Base-by-base conservation (phyloP, 2,797 vertebrate species). In the Sebastes cheni region DNA sequence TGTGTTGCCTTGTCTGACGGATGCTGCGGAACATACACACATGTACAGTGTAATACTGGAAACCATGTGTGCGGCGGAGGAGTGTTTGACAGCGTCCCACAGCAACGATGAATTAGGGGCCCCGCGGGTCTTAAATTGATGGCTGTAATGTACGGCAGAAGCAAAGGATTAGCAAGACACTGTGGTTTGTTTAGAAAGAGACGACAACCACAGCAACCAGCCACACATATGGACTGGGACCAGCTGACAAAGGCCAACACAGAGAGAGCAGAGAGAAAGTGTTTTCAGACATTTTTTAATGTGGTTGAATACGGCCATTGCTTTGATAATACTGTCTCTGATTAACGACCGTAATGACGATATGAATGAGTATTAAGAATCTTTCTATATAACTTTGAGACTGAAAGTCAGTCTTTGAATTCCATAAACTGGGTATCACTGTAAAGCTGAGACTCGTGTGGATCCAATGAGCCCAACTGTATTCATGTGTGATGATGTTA, bases 101-200 rank as follows among this genome's bases (percentile, higher is more conserved):
- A 81, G 80, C 72, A 42, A 50, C 22, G 30, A 52, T 75, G 67
- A 77, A 81, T 70, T 75, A 78, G 72, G 72, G 81, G 79, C 72
- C 79, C 73, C 27, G 20, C 77, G 72, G 78, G 86, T 79, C 66
- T 72, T 60, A 76, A 76, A 88, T 69, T 80, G 81, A 90, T 87
- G 83, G 61, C 78, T 88, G 79, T 84, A 89, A 88, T 30, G 29
- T 81, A 75, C 79, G 74, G 84, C 91, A 91, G 85, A 86, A 84
- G 86, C 84, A 80, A 32, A 18, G 87, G 89, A 91, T 91, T 89
- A 88, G 67, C 69, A 39, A 90, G 72, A 84, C 81, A 84, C 77
- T 61, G 79, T 60, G 81, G 85, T 88, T 90, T 92, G 86, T 90
- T 91, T 91, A 69, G 84, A 89, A 81, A 89, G 72, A 69, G 72